Evolutionary conservation across 2,888 invertebrate genomes (phyloP).

Genomic region (Tanytarsus gracilentus): DNA sequence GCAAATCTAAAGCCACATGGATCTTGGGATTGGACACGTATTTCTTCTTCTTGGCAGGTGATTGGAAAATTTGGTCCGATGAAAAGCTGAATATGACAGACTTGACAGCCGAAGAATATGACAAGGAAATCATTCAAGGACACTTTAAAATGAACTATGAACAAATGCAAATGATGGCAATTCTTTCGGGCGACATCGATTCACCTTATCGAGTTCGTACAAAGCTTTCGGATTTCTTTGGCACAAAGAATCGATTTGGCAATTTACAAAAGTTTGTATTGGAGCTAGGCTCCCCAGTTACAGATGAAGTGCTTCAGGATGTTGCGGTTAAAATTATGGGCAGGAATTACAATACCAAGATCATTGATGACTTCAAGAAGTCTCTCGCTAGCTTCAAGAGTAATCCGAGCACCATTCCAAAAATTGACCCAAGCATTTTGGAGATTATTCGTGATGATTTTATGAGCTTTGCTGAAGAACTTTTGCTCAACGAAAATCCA

Average conservation of each 20-base stretch:
- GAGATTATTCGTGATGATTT: not conserved
- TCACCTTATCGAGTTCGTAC: not conserved
- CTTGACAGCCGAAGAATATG: not conserved
- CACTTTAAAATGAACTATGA: not conserved
- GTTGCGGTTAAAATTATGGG: not conserved
- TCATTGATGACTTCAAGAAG: not conserved
- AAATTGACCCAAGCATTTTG: not conserved
- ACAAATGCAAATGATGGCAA: not conserved
- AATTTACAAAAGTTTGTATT: not conserved
- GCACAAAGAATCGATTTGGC: not conserved
- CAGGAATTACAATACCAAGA: not conserved
- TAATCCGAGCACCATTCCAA: not conserved
- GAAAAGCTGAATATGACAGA: not conserved
- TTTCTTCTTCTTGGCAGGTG: not conserved
- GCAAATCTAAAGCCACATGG: not conserved
- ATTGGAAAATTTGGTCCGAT: conserved; percentile 7
- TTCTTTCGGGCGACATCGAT: not conserved
- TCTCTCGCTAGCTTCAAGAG: not conserved
- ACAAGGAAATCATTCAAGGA: not conserved
- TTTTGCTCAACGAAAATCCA: not conserved
- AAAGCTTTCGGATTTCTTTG: not conserved
- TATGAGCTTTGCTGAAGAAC: not conserved
- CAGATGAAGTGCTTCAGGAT: not conserved
- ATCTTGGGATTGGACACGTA: not conserved
- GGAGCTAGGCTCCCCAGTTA: not conserved